Percentiles rank a stretch among this genome's conserved stretches.
Evolutionary conservation across 2,888 invertebrate species (phyloP).

Genomic region (Caenorhabditis sp.): DNA sequence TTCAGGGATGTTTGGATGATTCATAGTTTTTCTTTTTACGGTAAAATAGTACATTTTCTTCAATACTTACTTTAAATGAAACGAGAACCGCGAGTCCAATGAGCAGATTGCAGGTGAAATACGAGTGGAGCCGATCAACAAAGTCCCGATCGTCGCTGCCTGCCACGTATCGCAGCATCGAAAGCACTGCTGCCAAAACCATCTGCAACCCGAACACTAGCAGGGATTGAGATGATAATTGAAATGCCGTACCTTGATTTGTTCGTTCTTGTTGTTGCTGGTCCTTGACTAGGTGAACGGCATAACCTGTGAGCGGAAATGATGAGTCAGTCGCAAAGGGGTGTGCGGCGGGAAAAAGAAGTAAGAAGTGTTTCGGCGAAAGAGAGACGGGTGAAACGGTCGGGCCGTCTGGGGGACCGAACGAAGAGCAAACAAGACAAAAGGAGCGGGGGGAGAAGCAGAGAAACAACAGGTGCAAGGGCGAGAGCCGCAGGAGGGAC

Average conservation of each 20-base stretch:
- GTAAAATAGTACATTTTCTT: no score
- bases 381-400: slow-evolving; percentile 35
- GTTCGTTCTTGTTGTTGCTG: not conserved
- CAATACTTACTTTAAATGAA: slow-evolving; percentile 72
- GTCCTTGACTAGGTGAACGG: slow-evolving; percentile 23
- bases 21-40: no score
- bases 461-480: slow-evolving; percentile 32
- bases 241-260: no score
- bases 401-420: slow-evolving; percentile 32
- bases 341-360: slow-evolving; percentile 14
- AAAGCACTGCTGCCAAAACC: slow-evolving; percentile 76
- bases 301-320: slow-evolving; percentile 32
- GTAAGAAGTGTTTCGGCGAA: not conserved
- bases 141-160: slow-evolving; percentile 77
- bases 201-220: no score
- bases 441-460: slow-evolving; percentile 21
- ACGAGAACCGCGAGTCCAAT: slow-evolving; percentile 77
- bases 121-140: slow-evolving; percentile 77
- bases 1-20: no score
- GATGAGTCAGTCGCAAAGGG: slow-evolving; percentile 20
- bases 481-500: slow-evolving; percentile 3
- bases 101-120: slow-evolving; percentile 77
- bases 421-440: slow-evolving; percentile 44
- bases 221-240: not conserved
- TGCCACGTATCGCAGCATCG: slow-evolving; percentile 78